Percentiles rank a stretch among this genome's conserved stretches.
These are phyloP conservation scores for Dreissena rostriformis DNA, from an alignment of 1,140 invertebrate species.

Conservation along the genomic window DNA sequence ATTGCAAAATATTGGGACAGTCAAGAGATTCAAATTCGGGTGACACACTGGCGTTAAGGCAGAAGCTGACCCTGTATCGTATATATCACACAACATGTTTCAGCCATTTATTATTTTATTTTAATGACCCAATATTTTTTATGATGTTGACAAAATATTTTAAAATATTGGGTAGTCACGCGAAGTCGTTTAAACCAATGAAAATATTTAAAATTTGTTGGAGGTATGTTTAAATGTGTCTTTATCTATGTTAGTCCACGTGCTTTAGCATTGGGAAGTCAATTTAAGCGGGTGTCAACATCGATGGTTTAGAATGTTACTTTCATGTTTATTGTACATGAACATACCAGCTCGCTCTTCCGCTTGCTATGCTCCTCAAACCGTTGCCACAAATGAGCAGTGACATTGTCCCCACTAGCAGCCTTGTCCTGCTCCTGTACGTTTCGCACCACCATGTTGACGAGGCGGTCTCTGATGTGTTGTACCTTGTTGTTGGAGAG, in stretches of 20 bases:
- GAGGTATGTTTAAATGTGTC: not conserved
- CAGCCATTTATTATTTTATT: too few relatives aligned
- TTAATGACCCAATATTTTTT: too few relatives aligned
- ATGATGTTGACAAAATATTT: too few relatives aligned
- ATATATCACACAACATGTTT: too few relatives aligned
- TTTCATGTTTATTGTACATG: too few relatives aligned
- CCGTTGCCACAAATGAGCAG: not conserved
- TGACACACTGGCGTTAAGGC: too few relatives aligned
- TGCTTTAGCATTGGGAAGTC: not conserved
- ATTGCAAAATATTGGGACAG: too few relatives aligned
- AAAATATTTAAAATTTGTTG: too few relatives aligned
- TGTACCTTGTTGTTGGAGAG: not conserved
- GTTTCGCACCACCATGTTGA: conserved; percentile 3
- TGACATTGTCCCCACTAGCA: not conserved
- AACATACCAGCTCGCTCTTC: conserved; percentile 29
- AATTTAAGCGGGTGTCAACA: not conserved
- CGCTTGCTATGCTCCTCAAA: not conserved
- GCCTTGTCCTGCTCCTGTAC: not conserved
- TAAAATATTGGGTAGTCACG: too few relatives aligned
- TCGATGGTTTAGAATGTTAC: not conserved
- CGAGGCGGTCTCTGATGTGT: not conserved
- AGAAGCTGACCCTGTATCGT: too few relatives aligned
- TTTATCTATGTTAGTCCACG: not conserved
- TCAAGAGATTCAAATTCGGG: too few relatives aligned
- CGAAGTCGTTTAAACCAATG: too few relatives aligned